These are phyloP conservation scores for Myioborus melanocephalus DNA, from an alignment of 2,797 vertebrate species.

Conservation along the genomic window DNA sequence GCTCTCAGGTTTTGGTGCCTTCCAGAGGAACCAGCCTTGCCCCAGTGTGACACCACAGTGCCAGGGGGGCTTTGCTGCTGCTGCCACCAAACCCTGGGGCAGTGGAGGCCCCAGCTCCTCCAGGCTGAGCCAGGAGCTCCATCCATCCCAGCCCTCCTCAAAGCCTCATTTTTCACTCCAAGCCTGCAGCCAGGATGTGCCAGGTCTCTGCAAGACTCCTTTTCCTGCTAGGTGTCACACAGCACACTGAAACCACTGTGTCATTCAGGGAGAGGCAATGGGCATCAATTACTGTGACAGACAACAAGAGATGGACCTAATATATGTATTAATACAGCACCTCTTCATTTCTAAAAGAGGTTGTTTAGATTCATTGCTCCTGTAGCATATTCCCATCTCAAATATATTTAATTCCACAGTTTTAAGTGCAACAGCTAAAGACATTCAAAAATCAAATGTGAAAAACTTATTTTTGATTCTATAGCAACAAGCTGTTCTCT, in stretches of 20 bases:
- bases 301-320: not conserved
- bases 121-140: fast-evolving
- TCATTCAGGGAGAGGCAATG: not conserved
- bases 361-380: not conserved
- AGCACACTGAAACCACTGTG: not conserved
- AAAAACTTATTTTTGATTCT: conserved; percentile 17
- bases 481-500: not conserved
- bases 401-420: not conserved
- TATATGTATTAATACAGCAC: not conserved
- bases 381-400: not conserved
- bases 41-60: fast-evolving
- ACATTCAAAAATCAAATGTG: conserved; percentile 54
- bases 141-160: not conserved
- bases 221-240: not conserved
- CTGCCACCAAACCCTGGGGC: fast-evolving
- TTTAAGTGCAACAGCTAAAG: not conserved
- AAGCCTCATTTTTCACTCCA: not conserved
- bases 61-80: not conserved
- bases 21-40: not conserved
- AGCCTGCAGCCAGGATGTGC: not conserved
- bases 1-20: not conserved
- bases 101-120: not conserved
- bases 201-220: not conserved
- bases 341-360: not conserved
- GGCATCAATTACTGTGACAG: not conserved